Evolutionary conservation across 2,113 vertebrate species (phyloP), one percentile per base, ranked within the genome.

Genomic region (Stegostoma tigrinum): DNA sequence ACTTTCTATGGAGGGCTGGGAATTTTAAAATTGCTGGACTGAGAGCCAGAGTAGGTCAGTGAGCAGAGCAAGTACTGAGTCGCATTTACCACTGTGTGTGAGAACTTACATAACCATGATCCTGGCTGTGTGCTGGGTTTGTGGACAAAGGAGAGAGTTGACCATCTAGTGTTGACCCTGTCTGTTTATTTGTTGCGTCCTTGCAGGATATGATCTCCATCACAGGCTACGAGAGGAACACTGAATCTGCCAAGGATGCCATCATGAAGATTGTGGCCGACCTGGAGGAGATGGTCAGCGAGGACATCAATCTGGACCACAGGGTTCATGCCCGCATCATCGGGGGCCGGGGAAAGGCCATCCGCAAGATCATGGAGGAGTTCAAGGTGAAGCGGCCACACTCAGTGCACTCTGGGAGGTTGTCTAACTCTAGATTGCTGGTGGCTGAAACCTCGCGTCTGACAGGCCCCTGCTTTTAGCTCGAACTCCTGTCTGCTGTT

Each of bases 291-390:
- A 98, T 98, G 98, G 98, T 98, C 96, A 98, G 97, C 96, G 97
- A 97, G 23, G 98, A 98, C 0, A 96, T 98, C 10, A 97, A 96
- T 45, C 96, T 98, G 96, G 98, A 98, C 97, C 98, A 97, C 45
- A 97, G 98, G 95, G 98, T 98, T 67, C 98, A 98, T 85, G 98
- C 98, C 8, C 98, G 98, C 96, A 98, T 98, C 96, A 98, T 98
- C 6, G 98, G 98, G 0, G 97, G 97, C 19, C 97, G 97, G 0
- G 98, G 98, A 48, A 98, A 98, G 96, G 97, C 98, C 96, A 97
- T 98, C 96, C 98, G 98, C 96, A 98, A 98, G 96, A 97, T 98
- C 96, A 98, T 98, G 98, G 98, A 98, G 61, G 98, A 98, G 96
- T 98, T 98, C 96, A 98, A 98, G 97, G 98, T 98, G 3, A 68